These are phyloP conservation scores for western clawed frog (Xenopus tropicalis) DNA, from an alignment of 2,113 vertebrate species.

Conservation along the genomic window DNA sequence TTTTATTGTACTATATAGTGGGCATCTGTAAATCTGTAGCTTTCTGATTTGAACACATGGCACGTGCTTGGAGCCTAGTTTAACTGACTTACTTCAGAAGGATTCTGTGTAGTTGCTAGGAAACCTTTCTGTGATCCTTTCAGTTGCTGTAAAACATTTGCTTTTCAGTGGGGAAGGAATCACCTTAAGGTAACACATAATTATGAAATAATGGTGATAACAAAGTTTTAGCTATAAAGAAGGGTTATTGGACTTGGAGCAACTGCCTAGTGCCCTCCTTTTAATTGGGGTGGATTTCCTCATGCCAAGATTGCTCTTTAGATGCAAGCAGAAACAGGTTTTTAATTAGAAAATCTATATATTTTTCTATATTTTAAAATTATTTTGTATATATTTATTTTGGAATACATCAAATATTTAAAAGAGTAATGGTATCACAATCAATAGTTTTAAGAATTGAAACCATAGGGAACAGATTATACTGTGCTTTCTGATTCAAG, in stretches of 20 bases:
- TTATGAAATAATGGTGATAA: slow-evolving; percentile 54
- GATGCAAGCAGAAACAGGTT: too few relatives aligned
- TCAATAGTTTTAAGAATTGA: too few relatives aligned
- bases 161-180: slow-evolving; percentile 66
- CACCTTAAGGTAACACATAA: slow-evolving; percentile 59
- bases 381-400: too few relatives aligned
- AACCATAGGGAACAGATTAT: background rate
- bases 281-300: too few relatives aligned
- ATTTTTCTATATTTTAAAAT: too few relatives aligned
- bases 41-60: slow-evolving; percentile 57
- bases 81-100: slow-evolving; percentile 66
- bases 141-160: slow-evolving; percentile 64
- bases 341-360: too few relatives aligned
- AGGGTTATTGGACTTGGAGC: too few relatives aligned
- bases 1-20: slow-evolving; percentile 61
- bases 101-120: slow-evolving; percentile 69
- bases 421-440: too few relatives aligned
- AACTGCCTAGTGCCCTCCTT: too few relatives aligned
- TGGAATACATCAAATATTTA: too few relatives aligned
- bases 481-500: background rate
- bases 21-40: slow-evolving; percentile 57
- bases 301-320: too few relatives aligned
- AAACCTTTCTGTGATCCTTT: slow-evolving; percentile 68
- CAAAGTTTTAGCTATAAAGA: background rate
- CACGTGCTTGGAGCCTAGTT: slow-evolving; percentile 58